Conservation (phyloP, 1,140 invertebrate genomes). For the Brachionus rotundiformis region DNA sequence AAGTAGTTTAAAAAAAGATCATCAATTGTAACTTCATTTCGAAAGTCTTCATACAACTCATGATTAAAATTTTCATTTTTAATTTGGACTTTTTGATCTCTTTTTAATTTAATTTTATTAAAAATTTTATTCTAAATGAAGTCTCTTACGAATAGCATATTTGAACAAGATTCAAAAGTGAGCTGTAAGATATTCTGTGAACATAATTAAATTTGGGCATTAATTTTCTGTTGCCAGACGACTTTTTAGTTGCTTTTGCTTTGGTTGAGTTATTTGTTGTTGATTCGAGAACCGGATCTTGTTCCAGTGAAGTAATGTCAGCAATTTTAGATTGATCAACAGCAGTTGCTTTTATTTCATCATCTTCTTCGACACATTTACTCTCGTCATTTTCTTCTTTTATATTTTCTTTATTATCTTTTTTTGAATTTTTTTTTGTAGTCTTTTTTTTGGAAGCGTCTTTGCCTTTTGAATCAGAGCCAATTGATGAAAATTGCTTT, state of each 20-base stretch:
- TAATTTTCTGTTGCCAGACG: not conserved
- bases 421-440: constrained; percentile 14
- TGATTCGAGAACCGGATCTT: not conserved
- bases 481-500: not conserved
- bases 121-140: no score
- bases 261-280: not conserved
- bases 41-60: constrained; percentile 29
- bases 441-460: not conserved
- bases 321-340: constrained; percentile 35
- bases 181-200: not conserved
- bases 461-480: not conserved
- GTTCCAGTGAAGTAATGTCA: constrained; percentile 30
- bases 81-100: not conserved
- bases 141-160: constrained; percentile 8
- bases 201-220: constrained; percentile 22
- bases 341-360: constrained; percentile 41
- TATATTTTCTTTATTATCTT: constrained; percentile 45
- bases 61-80: constrained; percentile 37
- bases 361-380: constrained; percentile 5
- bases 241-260: not conserved
- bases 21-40: not conserved
- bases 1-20: constrained; percentile 17
- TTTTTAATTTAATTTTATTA: no score
- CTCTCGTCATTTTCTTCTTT: constrained; percentile 26
- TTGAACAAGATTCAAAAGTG: not conserved